Base-by-base conservation (phyloP, 2,888 invertebrate genomes). In the Drosophila longiperda region DNA sequence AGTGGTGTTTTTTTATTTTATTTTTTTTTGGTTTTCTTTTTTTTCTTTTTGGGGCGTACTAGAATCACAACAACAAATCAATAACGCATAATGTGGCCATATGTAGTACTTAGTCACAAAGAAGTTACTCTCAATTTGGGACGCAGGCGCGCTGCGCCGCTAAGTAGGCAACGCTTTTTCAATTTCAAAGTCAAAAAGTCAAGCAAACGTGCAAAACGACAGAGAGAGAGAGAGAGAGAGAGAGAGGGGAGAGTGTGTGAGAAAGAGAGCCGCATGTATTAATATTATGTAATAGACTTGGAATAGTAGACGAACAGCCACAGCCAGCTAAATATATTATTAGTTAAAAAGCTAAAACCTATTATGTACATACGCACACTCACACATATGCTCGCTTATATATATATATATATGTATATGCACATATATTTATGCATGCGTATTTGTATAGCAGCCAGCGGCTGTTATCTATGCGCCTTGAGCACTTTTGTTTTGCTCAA, bases 161-260 rank as follows among this genome's bases (percentile, higher is more conserved):
- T 74, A 87, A 78, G 80, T 89, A 89, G 81, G 87, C 89, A 87
- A 82, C 66, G 72, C 71, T 67, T 76, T 83, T 82, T 71, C 55
- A 55, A 86, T 88, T 88, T 85, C 85, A 85, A 85, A 88, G 85
- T 85, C 85, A 85, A 85, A 85, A 88, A 88, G 85, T 85, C 85
- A 85, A 82, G 83, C 75, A 52, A 52, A 55, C 55, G 29, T n/a
- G 29, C 26, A 38, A 32, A 40, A 7, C 38, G 58, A 54, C 61
- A 20, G 50, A 50, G 54, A 49, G 54, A 42, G 75, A 32, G 58
- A 52, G 63, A 17, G 59, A 2, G 2, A 23, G 58, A 42, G 48
- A 2, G 2, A 23, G 58, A 42, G 48, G n/a, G 23, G 2, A 23
- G 58, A 42, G 48, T 23, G 49, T 48, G 48, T 32, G 20, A 38